Evolutionary conservation across 1,140 invertebrate species (phyloP), one percentile per base, ranked within the genome.

Genomic region (Bathynomus jamesi): DNA sequence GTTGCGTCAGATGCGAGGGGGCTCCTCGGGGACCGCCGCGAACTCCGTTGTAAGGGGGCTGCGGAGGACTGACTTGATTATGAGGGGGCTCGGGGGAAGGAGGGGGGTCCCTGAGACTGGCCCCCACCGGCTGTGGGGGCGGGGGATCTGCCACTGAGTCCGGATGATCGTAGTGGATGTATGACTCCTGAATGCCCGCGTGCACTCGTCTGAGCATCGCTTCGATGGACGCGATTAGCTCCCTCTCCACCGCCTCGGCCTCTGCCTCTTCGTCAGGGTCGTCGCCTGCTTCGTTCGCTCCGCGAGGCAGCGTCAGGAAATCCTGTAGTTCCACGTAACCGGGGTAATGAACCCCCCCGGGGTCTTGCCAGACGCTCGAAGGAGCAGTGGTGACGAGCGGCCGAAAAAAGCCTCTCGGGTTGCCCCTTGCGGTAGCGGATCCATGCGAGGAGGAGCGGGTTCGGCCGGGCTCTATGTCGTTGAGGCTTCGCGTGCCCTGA

Each of bases 331-430:
- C 65, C 29, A 76, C 75, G 60, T 76, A 70, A 5, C 71, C 75
- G 25, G 75, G 75, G 67, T 76, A 76, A 65, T 76, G 75, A 32
- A 76, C 75, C 24, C 28, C 75, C 21, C 71, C 69, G 4, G 75
- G 75, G 61, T 76, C 75, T 30, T 76, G 71, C 21, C 60, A 21
- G 21, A 53, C 21, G 40, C 40, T 53, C 17, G 32, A 8, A 40
- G 32, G 32, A 40, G 32, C 32, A 17, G 17, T 40, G 32, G 7
- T 40, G 7, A 40, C 17, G 7, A 8, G 32, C 17, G 32, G 32
- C 7, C 32, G 32, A 7, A 7, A 17, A 17, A 8, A 40, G 32
- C 7, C 7, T 17, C 32, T 40, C 7, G 32, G 32, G 17, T 40
- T 40, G 32, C 32, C 17, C 17, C 17, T 40, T 40, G 32, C 7